A percentile compares a stretch with the other conserved stretches of the same genome.
phyloP scores from a whole-genome alignment of 2,888 invertebrate species.

The Caenorhabditis zanzibari region DNA sequence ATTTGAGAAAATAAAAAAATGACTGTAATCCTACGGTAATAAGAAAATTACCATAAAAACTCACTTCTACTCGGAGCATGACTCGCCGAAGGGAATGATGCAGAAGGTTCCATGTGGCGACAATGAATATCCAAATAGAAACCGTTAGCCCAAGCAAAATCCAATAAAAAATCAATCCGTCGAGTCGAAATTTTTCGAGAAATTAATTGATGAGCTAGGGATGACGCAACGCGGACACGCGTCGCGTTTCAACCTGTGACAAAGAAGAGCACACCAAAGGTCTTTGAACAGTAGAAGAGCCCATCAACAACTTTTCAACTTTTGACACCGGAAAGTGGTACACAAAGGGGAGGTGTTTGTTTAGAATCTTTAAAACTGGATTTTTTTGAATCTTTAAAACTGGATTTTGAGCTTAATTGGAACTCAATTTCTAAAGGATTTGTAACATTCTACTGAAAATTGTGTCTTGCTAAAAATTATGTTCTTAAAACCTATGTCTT shows the following conservation, averaged over 20 bases:
- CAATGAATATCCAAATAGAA: background rate
- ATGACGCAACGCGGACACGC: conserved; percentile 37
- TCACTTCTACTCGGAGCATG: background rate
- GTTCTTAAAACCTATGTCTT: no score
- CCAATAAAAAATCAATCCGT: background rate
- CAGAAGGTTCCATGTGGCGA: background rate
- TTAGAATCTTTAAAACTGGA: background rate
- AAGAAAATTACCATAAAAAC: no score
- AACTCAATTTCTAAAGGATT: no score
- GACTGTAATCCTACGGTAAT: no score
- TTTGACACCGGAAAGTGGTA: background rate
- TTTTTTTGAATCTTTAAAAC: no score
- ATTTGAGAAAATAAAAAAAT: no score
- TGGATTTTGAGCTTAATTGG: no score
- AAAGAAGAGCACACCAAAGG: conserved; percentile 24
- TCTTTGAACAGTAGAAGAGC: conserved; percentile 30
- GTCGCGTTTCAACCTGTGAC: conserved; percentile 36
- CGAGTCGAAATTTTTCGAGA: background rate
- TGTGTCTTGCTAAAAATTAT: no score
- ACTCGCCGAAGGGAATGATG: background rate
- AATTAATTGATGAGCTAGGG: conserved; percentile 36
- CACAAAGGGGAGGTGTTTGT: background rate
- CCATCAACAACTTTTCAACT: conserved; percentile 35
- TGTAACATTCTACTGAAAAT: no score
- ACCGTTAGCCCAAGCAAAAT: background rate